Base-by-base conservation (phyloP, 2,888 invertebrate genomes). In the Panopea generosa region DNA sequence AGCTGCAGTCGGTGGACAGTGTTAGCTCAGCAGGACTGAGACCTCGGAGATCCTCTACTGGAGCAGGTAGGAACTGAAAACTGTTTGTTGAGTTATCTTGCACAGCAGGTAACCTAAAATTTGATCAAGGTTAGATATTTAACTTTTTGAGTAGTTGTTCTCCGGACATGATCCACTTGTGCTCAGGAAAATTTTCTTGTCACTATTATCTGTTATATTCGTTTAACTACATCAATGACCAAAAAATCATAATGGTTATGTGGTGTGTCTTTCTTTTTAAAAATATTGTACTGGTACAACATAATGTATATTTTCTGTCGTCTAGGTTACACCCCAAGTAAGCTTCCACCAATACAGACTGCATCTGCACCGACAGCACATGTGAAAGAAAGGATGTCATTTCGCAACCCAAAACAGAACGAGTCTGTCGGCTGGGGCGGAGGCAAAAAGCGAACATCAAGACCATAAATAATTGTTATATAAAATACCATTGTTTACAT, bases 381-480 rank as follows among this genome's bases (percentile, higher is more conserved):
- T 60, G 65, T 68, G 22, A 84, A 84, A 43, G 90, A 90, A 65
- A 86, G 81, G 56, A 89, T 90, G 70, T 90, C 90, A 11, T 89
- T 86, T 80, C 74, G 90, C 14, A 84, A 83, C 27, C 77, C 81
- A 16, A 84, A 84, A 33, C 80, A 82, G 18, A 83, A 87, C 29
- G 83, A 65, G 53, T 84, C 85, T 55, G 80, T 84, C 0, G 90
- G 90, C 1, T 90, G 90, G 90, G 90, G 90, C 27, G 87, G 89
- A 6, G 90, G 90, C 0, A 84, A 85, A 63, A 90, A 89, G 60
- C 61, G 87, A 2, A 50, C 33, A 33, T 33, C 33, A 4, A 33
- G 33, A 11, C 33, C 33, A 33, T 33, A 33, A n/a, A n/a, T n/a
- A n/a, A n/a, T n/a, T n/a, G n/a, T n/a, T n/a, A n/a, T n/a, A n/a